phyloP scores from a whole-genome alignment of 2,113 vertebrate genomes.

The Neolamprologus devosi region DNA sequence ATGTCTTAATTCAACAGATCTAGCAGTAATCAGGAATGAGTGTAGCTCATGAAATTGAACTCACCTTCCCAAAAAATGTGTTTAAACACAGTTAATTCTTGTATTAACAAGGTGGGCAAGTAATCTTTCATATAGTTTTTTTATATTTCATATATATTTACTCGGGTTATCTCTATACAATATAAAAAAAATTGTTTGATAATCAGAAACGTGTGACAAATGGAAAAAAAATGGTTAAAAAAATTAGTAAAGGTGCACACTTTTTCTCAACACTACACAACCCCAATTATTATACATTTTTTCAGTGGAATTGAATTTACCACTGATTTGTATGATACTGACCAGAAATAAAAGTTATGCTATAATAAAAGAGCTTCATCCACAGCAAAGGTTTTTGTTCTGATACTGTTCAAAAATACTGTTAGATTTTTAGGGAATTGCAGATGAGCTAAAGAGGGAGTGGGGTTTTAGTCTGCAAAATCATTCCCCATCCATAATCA shows the following conservation, averaged over 20 bases:
- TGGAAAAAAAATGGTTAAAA: not conserved
- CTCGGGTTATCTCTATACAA: not conserved
- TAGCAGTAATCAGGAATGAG: not conserved
- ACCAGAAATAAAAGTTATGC: not conserved
- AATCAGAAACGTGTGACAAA: not conserved
- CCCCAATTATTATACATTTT: not conserved
- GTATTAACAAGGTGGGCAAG: not conserved
- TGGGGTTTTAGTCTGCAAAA: not conserved
- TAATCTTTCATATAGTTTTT: not conserved
- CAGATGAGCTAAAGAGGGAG: not conserved
- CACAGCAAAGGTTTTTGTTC: not conserved
- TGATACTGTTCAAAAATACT: not conserved
- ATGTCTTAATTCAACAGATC: not conserved
- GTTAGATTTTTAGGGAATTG: not conserved
- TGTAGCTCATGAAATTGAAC: not conserved
- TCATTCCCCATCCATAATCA: not conserved
- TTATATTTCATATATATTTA: not conserved
- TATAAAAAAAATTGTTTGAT: not conserved
- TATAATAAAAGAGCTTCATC: not conserved
- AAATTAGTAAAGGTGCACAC: not conserved
- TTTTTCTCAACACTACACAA: not conserved
- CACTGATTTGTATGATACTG: not conserved
- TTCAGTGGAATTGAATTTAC: not conserved
- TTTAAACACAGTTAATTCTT: not conserved
- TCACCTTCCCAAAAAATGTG: not conserved